phyloP scores from a whole-genome alignment of 2,888 invertebrate species.

The Crocallis elinguaria region DNA sequence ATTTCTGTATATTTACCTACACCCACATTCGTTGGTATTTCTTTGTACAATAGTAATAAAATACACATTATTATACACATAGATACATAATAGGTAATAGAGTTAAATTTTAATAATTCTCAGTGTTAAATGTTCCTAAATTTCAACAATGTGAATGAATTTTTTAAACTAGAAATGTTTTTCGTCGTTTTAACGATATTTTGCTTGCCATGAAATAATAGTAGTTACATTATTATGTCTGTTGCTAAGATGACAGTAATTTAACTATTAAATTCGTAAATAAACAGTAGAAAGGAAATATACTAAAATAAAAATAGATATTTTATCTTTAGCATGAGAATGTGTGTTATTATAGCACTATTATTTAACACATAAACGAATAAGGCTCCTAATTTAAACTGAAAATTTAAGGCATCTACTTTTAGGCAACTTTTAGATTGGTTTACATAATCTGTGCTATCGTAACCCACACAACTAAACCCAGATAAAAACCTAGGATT shows the following conservation, averaged over 20 bases:
- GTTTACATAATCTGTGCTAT: constrained; percentile 28
- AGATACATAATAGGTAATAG: constrained; percentile 74
- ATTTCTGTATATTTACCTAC: constrained; percentile 50
- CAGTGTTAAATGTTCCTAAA: constrained; percentile 84
- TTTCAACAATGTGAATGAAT: constrained; percentile 77
- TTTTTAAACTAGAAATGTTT: constrained; percentile 59
- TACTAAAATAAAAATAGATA: constrained; percentile 13
- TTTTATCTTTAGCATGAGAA: constrained; percentile 9
- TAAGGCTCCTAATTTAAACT: constrained; percentile 20
- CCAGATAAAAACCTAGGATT: constrained; percentile 4
- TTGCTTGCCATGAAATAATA: constrained; percentile 77
- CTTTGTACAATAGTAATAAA: constrained; percentile 69
- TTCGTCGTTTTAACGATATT: constrained; percentile 55
- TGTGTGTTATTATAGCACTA: constrained; percentile 34
- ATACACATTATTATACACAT: constrained; percentile 57
- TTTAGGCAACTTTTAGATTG: constrained; percentile 18
- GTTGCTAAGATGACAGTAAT: constrained; percentile 34
- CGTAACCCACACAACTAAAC: constrained; percentile 21
- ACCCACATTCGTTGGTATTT: constrained; percentile 60
- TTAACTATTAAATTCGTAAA: constrained; percentile 15
- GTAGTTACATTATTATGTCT: constrained; percentile 46
- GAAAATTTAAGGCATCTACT: constrained; percentile 28
- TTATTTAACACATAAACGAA: constrained; percentile 17
- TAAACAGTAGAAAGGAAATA: constrained; percentile 26
- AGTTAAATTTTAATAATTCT: constrained; percentile 77